These are phyloP conservation scores for Glandiceps talaboti DNA, from an alignment of 53 echinoderm and acorn worm species.

Conservation along the genomic window DNA sequence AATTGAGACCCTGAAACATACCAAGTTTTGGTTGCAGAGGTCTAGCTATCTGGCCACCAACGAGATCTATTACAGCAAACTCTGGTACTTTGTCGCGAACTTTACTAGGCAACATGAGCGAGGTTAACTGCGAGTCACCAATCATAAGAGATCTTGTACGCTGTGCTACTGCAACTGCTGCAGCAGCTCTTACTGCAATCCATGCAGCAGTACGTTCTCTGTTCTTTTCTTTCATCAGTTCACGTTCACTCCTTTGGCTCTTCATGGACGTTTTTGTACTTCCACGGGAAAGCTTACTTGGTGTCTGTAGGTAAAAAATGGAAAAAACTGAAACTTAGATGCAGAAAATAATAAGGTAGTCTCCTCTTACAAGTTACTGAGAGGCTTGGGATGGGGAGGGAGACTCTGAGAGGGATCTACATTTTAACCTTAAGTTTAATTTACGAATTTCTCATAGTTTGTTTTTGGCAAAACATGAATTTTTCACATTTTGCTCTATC, in stretches of 20 bases:
- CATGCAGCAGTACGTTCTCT: conserved; percentile 73
- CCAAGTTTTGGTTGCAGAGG: neutral
- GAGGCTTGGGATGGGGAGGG: too few species aligned
- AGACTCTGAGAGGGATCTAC: too few species aligned
- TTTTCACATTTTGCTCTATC: too few species aligned
- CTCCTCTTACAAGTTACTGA: too few species aligned
- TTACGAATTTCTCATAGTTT: too few species aligned
- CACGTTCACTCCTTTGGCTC: neutral
- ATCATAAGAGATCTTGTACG: conserved; percentile 57
- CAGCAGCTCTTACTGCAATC: conserved; percentile 58
- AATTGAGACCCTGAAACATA: too few species aligned
- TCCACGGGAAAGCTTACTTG: neutral
- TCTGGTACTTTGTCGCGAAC: conserved; percentile 46
- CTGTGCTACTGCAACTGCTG: conserved; percentile 46
- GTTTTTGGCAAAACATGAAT: too few species aligned
- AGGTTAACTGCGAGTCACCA: conserved; percentile 76
- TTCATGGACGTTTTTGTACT: neutral
- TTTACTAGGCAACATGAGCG: conserved; percentile 41
- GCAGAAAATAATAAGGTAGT: too few species aligned
- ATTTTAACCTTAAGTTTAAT: too few species aligned
- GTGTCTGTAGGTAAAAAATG: neutral
- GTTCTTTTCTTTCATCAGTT: conserved; percentile 28
- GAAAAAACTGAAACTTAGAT: too few species aligned
- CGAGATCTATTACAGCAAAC: conserved; percentile 63
- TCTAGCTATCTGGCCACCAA: conserved; percentile 6